These are phyloP conservation scores for Chloroclysta siterata DNA, from an alignment of 2,888 invertebrate species.

Conservation along the genomic window DNA sequence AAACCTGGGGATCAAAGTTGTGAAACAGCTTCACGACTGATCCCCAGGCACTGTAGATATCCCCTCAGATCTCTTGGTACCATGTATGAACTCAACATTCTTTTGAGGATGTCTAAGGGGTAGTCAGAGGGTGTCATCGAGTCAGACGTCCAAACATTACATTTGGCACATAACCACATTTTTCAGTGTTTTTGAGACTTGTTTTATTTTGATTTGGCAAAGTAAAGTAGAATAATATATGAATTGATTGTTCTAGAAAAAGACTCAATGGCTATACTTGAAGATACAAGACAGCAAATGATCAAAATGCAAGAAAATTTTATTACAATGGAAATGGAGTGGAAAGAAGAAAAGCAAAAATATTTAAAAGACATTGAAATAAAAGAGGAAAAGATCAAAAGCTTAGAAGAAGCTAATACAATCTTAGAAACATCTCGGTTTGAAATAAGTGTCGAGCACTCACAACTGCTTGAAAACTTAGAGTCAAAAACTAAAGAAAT, in stretches of 20 bases:
- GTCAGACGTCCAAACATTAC: no score
- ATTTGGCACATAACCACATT: no score
- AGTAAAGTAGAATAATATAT: not conserved
- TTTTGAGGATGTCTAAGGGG: no score
- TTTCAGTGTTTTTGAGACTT: not conserved
- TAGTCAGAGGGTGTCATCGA: no score
- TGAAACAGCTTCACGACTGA: no score
- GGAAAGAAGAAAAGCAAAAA: slow-evolving; percentile 87
- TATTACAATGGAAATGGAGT: slow-evolving; percentile 87
- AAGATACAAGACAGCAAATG: slow-evolving; percentile 93
- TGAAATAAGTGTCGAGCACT: slow-evolving; percentile 81
- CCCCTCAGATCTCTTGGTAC: no score
- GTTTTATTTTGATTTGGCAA: not conserved
- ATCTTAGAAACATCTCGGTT: slow-evolving; percentile 78
- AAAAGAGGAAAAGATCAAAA: slow-evolving; percentile 82
- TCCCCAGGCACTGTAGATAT: no score
- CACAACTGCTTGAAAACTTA: slow-evolving; percentile 82
- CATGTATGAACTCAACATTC: no score
- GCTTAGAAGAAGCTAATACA: slow-evolving; percentile 84
- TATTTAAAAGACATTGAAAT: slow-evolving; percentile 82
- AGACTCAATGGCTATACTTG: slow-evolving; percentile 88
- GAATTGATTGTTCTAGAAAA: slow-evolving; percentile 78
- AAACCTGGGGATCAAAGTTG: no score
- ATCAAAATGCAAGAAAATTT: slow-evolving; percentile 92
- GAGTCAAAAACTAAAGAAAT: slow-evolving; percentile 78